phyloP scores from a whole-genome alignment of 2,888 invertebrate genomes.

The Heteropelma amictum region DNA sequence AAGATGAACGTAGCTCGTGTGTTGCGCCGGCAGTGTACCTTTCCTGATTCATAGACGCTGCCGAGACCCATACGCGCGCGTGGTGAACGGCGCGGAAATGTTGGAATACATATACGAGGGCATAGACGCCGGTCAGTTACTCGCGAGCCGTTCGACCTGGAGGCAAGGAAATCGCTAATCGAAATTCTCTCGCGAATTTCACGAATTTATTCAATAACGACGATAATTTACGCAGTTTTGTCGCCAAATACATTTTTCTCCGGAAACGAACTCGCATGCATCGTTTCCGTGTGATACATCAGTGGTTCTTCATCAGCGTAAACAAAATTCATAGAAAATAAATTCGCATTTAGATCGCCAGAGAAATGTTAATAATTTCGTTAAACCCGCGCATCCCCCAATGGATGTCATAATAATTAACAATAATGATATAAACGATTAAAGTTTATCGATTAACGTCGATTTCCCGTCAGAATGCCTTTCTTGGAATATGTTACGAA shows the following conservation, averaged over 20 bases:
- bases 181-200: conserved; percentile 7
- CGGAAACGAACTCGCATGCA: too few relatives aligned
- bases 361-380: not conserved
- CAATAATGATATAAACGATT: conserved; percentile 37
- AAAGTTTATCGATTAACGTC: conserved; percentile 13
- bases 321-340: not conserved
- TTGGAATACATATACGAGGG: conserved; percentile 52
- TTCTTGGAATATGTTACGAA: conserved; percentile 55
- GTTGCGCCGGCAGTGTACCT: not conserved
- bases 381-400: not conserved
- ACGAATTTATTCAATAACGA: too few relatives aligned
- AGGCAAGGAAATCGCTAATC: conserved; percentile 31
- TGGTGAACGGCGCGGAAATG: conserved; percentile 60
- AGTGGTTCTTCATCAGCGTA: not conserved
- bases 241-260: too few relatives aligned
- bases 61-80: conserved; percentile 44
- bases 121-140: conserved; percentile 52
- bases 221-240: too few relatives aligned
- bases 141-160: conserved; percentile 55
- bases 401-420: conserved; percentile 35
- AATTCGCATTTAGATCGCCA: not conserved
- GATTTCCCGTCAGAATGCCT: conserved; percentile 50
- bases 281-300: not conserved
- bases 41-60: not conserved
- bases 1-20: too few relatives aligned